Evolutionary conservation across 1,140 invertebrate species (phyloP), one percentile per base, ranked within the genome.

Genomic region (Leucophenga varia): DNA sequence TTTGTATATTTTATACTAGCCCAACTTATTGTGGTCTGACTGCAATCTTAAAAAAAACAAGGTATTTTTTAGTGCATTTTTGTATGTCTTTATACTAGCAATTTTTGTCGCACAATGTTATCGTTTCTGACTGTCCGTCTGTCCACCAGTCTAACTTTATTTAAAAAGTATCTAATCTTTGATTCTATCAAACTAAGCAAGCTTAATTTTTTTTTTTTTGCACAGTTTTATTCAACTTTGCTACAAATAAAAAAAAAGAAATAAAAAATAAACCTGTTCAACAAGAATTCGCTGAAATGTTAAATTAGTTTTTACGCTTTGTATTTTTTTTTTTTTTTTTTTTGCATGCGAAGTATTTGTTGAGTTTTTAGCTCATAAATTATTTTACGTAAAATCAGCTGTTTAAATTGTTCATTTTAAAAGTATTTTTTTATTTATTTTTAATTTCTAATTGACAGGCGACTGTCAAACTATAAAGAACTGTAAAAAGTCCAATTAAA

Each of bases 181-280:
- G 32, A 52, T 17, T 31, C 34, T 25, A 47, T 37, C n/a, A n/a
- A n/a, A n/a, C n/a, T n/a, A n/a, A n/a, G 65, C 47, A 57, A 48
- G 54, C 55, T 57, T 56, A n/a, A n/a, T 52, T 41, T 25, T 8
- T 43, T 25, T 39, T 36, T 47, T 31, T 47, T 45, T 44, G 51
- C 60, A 31, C 37, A 52, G 53, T 58, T 64, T 59, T 22, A 40
- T 50, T 64, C 58, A 64, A 67, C 61, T 64, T 64, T 59, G 57
- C 42, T 36, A 52, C 30, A 19, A 22, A 50, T 42, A 32, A 32
- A 34, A 51, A n/a, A 6, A 17, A 25, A 38, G 12, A 43, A 25
- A 28, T 43, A 25, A 42, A 55, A 49, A 44, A 35, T 48, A 64
- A 65, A 65, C 61, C 61, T 56, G 61, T 63, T 63, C 8, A 49